Base-by-base conservation (phyloP, 2,797 vertebrate species). In the Coilia nasus region DNA sequence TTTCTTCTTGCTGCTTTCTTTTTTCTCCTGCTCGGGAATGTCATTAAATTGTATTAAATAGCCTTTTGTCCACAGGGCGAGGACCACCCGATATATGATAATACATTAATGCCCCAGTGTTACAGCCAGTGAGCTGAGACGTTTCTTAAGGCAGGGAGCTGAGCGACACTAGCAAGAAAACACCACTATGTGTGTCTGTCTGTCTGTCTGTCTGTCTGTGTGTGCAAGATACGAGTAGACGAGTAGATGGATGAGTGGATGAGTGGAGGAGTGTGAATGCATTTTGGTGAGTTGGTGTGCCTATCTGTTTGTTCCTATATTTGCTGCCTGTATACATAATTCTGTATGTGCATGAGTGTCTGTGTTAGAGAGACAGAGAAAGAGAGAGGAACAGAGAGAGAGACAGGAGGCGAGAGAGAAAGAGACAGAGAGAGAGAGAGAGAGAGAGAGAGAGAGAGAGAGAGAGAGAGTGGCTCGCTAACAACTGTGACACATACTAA, bases 11-110 rank as follows among this genome's bases (percentile, higher is more conserved):
- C 94, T 96, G 95, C 91, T 41, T 88, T 96, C 96, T 94, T 93
- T 93, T 94, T 94, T 94, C 95, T 94, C 94, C 95, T 97, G 96
- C 97, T 96, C 94, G 94, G 96, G 97, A 98, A 97, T 98, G 97
- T 98, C 97, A 98, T 99, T 98, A 98, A 98, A 99, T 98, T 97
- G 97, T 97, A 98, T 98, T 98, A 98, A 99, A 98, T 97, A 98
- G 97, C 96, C 98, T 98, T 99, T 99, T 99, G 98, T 98, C 97
- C 97, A 97, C 96, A 96, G 97, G 97, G 97, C 96, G 97, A 95
- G 96, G 97, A 98, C 97, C 98, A 98, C 97, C 97, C 97, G 96
- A 97, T 97, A 97, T 98, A 98, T 97, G 97, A 99, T 98, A 98
- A 99, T 97, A 96, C 96, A 97, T 97, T 97, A 98, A 97, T 97